A percentile compares a stretch with the other conserved stretches of the same genome.
Evolutionary conservation across 2,888 invertebrate genomes (phyloP).

Genomic region (Caenorhabditis wallacei): DNA sequence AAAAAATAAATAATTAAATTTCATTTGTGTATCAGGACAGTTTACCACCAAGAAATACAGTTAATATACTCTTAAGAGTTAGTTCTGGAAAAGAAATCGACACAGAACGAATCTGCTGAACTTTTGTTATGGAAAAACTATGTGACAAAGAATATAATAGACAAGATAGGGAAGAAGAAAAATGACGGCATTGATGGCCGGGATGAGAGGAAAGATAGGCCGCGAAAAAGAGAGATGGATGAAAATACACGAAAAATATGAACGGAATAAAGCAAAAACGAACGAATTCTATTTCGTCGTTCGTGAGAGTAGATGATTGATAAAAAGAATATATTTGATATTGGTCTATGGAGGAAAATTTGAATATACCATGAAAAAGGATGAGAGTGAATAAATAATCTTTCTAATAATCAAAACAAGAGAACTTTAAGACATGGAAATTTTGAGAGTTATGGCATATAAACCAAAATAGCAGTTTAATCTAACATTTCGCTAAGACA

Average conservation of each 20-base stretch:
- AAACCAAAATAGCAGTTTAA: neutral
- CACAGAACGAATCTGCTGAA: too few species aligned
- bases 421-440: slow-evolving; percentile 5
- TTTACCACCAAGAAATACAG: neutral
- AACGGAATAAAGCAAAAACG: slow-evolving; percentile 27
- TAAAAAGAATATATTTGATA: too few species aligned
- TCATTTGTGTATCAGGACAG: slow-evolving; percentile 2
- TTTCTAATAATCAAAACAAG: too few species aligned
- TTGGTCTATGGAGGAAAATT: too few species aligned
- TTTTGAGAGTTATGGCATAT: slow-evolving; percentile 2
- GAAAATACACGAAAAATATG: slow-evolving; percentile 11
- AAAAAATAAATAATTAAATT: slow-evolving; percentile 8
- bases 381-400: too few species aligned
- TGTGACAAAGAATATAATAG: too few species aligned
- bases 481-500: neutral
- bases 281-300: slow-evolving; percentile 7
- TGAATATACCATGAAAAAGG: too few species aligned
- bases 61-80: neutral
- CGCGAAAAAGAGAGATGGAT: slow-evolving; percentile 1
- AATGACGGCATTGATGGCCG: slow-evolving; percentile 10
- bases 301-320: too few species aligned
- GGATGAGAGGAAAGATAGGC: slow-evolving; percentile 32
- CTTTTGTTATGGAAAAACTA: too few species aligned
- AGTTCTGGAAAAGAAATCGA: too few species aligned
- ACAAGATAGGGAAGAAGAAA: too few species aligned